These are phyloP conservation scores for Drosophila tani DNA, from an alignment of 1,140 invertebrate genomes.

Conservation along the genomic window DNA sequence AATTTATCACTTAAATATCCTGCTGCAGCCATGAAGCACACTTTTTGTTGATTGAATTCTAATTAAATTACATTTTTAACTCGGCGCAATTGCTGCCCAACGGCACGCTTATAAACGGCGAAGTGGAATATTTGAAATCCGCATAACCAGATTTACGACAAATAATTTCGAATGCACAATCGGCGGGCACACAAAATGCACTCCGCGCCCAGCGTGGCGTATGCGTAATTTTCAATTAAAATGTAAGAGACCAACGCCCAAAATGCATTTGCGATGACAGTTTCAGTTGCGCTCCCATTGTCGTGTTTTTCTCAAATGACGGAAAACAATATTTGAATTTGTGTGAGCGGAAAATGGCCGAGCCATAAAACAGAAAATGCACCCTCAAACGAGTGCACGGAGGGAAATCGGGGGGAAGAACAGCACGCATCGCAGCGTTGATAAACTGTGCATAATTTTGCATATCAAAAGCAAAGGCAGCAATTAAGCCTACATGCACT, in stretches of 20 bases:
- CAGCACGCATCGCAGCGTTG: conserved; percentile 62
- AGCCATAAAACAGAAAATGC: conserved; percentile 33
- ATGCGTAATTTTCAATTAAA: conserved; percentile 66
- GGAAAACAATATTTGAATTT: conserved; percentile 54
- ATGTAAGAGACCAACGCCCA: conserved; percentile 31
- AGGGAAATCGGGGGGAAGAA: conserved; percentile 7
- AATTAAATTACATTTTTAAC: background rate
- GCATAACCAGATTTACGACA: conserved; percentile 14
- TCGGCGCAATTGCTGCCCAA: background rate
- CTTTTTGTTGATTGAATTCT: background rate
- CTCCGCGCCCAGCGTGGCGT: conserved; percentile 32
- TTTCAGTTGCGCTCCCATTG: conserved; percentile 36
- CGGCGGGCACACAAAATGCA: conserved; percentile 4
- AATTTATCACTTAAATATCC: background rate
- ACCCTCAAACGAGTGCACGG: conserved; percentile 11
- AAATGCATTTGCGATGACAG: conserved; percentile 53
- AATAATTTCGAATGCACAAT: conserved; percentile 21
- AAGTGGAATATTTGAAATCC: conserved; percentile 17
- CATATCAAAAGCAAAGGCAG: conserved; percentile 77
- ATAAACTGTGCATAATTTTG: conserved; percentile 80
- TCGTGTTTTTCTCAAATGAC: conserved; percentile 51
- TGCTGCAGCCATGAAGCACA: background rate
- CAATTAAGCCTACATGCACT: conserved; percentile 71
- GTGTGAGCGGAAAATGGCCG: conserved; percentile 41
- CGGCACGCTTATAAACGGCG: background rate